phyloP scores from a whole-genome alignment of 2,113 vertebrate genomes.

The Calyptommatus sinebrachiatus region DNA sequence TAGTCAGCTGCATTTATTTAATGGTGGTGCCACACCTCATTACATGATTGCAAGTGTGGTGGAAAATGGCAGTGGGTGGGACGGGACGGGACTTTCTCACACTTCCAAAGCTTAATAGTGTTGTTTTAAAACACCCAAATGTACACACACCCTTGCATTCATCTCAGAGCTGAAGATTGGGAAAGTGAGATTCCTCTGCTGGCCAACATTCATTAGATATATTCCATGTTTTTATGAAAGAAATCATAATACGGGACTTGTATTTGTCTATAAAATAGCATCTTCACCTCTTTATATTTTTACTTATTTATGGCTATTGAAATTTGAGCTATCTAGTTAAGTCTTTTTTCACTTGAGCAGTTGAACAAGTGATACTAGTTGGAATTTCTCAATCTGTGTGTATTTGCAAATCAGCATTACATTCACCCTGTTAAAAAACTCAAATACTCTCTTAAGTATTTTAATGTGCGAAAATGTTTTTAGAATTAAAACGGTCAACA shows the following conservation, averaged over 20 bases:
- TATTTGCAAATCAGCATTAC: too few relatives aligned
- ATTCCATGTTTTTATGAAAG: background rate
- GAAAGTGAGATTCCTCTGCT: background rate
- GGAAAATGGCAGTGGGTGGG: background rate
- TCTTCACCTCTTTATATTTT: background rate
- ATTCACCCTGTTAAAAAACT: too few relatives aligned
- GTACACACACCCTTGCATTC: background rate
- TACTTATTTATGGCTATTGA: too few relatives aligned
- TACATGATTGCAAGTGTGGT: background rate
- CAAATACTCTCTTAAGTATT: too few relatives aligned
- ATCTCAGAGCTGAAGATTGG: background rate
- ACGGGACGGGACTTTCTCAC: background rate
- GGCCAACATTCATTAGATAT: background rate
- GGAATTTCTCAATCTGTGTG: too few relatives aligned
- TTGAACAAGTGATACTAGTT: too few relatives aligned
- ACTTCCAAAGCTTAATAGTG: background rate
- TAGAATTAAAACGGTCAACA: background rate
- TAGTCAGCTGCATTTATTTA: slow-evolving; percentile 12
- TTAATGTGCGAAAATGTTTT: background rate
- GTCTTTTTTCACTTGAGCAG: too few relatives aligned
- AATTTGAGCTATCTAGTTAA: too few relatives aligned
- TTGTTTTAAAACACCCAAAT: background rate
- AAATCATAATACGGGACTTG: background rate
- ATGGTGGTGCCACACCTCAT: slow-evolving; percentile 9
- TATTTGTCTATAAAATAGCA: background rate